phyloP scores from a whole-genome alignment of 1,140 invertebrate species.

The Bombus pyrosoma region DNA sequence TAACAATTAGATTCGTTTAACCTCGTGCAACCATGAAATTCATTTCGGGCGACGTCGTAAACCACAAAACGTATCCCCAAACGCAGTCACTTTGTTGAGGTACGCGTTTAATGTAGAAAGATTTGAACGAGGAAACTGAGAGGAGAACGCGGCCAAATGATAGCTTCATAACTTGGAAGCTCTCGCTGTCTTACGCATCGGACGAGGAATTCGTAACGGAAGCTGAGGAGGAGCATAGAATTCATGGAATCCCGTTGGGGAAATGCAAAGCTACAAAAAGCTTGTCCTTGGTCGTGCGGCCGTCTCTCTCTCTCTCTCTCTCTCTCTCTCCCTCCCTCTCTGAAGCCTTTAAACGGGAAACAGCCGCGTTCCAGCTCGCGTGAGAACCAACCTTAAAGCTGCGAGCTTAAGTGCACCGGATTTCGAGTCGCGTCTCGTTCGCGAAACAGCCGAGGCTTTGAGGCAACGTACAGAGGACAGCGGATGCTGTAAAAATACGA shows the following conservation, averaged over 20 bases:
- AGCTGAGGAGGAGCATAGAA: not conserved
- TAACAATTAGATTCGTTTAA: not conserved
- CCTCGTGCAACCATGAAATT: not conserved
- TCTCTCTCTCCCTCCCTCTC: too few relatives aligned
- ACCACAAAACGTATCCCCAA: not conserved
- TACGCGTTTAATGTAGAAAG: not conserved
- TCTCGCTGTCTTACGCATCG: not conserved
- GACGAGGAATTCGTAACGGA: not conserved
- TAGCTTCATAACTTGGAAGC: not conserved
- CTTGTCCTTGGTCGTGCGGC: constrained; percentile 16
- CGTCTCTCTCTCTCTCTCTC: not conserved
- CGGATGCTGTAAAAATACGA: constrained; percentile 7
- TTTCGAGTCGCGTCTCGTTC: not conserved
- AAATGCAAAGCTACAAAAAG: not conserved
- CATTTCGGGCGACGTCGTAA: not conserved
- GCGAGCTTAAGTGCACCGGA: constrained; percentile 24
- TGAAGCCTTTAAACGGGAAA: constrained; percentile 41
- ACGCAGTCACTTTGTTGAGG: not conserved
- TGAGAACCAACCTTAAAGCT: constrained; percentile 22
- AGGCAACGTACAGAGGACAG: not conserved
- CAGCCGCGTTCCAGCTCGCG: constrained; percentile 1
- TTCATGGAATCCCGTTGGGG: not conserved
- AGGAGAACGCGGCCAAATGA: not conserved
- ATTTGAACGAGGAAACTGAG: too few relatives aligned
- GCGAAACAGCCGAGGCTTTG: not conserved